Evolutionary conservation across 2,797 vertebrate genomes (phyloP).

Genomic region (Microchirus variegatus): DNA sequence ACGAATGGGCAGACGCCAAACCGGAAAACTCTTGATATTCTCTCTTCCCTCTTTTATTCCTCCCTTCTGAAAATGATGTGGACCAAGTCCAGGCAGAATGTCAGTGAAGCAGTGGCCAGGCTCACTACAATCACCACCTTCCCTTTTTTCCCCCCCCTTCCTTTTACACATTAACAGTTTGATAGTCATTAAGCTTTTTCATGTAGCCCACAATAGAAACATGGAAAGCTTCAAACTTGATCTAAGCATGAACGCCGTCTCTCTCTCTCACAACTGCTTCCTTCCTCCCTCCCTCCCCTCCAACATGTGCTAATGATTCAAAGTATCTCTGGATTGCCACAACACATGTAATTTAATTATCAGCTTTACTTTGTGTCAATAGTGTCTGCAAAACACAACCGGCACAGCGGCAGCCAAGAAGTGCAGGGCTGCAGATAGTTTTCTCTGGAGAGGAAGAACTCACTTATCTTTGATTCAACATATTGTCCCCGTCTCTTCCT

Average conservation of each 20-base stretch:
- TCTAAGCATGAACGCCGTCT: conserved; percentile 31
- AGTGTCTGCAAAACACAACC: conserved; percentile 71
- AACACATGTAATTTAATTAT: conserved; percentile 85
- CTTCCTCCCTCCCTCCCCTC: conserved; percentile 39
- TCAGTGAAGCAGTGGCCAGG: conserved; percentile 46
- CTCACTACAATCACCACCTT: conserved; percentile 60
- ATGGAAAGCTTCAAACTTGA: conserved; percentile 52
- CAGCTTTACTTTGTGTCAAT: conserved; percentile 82
- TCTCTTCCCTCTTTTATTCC: conserved; percentile 62
- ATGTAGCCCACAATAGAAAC: conserved; percentile 42
- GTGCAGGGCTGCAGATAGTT: conserved; percentile 59
- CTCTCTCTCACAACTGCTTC: conserved; percentile 32
- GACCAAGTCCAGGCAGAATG: conserved; percentile 60
- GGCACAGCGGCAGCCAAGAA: conserved; percentile 64
- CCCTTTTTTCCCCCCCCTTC: conserved; percentile 55
- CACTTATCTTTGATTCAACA: conserved; percentile 72
- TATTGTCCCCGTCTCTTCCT: conserved; percentile 60
- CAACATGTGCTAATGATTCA: conserved; percentile 84
- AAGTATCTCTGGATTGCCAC: conserved; percentile 74
- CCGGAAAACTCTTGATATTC: conserved; percentile 68
- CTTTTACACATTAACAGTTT: conserved; percentile 60
- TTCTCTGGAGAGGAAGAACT: conserved; percentile 68
- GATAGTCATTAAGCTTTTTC: conserved; percentile 65
- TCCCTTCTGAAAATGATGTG: conserved; percentile 62
- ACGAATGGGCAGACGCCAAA: conserved; percentile 67